These are phyloP conservation scores for Pyrochroa serraticornis DNA, from an alignment of 2,888 invertebrate genomes.

Conservation along the genomic window DNA sequence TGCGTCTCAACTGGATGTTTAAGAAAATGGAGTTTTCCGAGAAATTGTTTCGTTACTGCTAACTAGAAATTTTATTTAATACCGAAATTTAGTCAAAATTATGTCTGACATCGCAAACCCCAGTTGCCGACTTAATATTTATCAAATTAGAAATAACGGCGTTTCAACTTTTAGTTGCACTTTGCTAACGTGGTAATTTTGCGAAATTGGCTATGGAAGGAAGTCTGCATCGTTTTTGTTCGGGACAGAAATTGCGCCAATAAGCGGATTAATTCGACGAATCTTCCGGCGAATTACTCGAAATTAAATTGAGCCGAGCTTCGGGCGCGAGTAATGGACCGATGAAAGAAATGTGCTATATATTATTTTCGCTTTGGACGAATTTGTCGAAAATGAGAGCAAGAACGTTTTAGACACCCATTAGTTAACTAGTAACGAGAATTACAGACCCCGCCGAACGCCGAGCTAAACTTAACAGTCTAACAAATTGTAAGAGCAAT, in stretches of 20 bases:
- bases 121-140: too few relatives aligned
- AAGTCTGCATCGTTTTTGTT: too few relatives aligned
- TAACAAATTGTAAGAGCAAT: slow-evolving; percentile 18
- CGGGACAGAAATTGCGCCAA: not conserved
- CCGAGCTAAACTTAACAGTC: not conserved
- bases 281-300: slow-evolving; percentile 13
- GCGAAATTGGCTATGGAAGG: too few relatives aligned
- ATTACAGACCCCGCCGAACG: slow-evolving; percentile 5
- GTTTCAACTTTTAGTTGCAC: too few relatives aligned
- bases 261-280: slow-evolving; percentile 7
- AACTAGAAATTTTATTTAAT: too few relatives aligned
- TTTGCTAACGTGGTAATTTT: too few relatives aligned
- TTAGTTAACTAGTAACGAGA: slow-evolving; percentile 10
- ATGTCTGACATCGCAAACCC: too few relatives aligned
- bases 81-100: too few relatives aligned
- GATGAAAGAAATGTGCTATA: slow-evolving; percentile 25
- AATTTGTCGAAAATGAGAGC: slow-evolving; percentile 18
- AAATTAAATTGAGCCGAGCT: slow-evolving; percentile 21
- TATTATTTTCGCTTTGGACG: slow-evolving; percentile 18
- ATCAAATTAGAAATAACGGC: too few relatives aligned
- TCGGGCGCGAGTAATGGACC: slow-evolving; percentile 16
- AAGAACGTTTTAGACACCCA: slow-evolving; percentile 12
- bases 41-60: too few relatives aligned
- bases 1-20: too few relatives aligned
- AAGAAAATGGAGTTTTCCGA: too few relatives aligned